Base-by-base conservation (phyloP, 2,113 vertebrate genomes). In the Ceratotherium simum region DNA sequence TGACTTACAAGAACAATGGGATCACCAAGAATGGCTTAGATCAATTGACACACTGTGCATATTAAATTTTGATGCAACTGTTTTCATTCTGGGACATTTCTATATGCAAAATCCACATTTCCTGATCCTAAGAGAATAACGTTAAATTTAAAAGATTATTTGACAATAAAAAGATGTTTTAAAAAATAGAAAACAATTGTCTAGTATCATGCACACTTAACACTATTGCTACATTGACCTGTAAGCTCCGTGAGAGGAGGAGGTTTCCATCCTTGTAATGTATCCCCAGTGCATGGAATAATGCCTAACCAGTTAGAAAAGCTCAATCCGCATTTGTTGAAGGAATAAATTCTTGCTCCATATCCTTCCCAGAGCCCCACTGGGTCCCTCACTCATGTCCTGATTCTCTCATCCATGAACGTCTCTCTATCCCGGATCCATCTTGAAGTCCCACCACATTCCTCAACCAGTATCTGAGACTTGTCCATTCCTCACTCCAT, bases 71-170 rank as follows among this genome's bases (percentile, higher is more conserved):
- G 25, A 65, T 29, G 60, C 3, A 69, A 51, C 31, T 56, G 18
- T 23, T 81, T 95, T 82, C 81, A 42, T 85, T 76, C 46, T 87
- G 54, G n/a, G 10, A 83, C 27, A 79, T 69, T 81, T 90, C 39
- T 92, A 27, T 46, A 20, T 79, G 36, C 10, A 90, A 79, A 29
- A 78, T 62, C 25, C 48, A n/a, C 48, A 83, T 76, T 95, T 75
- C 18, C 8, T 82, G 17, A n/a, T 75, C 29, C 29, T 64, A 75
- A 79, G 25, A 67, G 17, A 20, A 85, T 95, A n/a, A 80, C 36
- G 51, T 90, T 82, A 42, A 58, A 90, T 58, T 95, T 90, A 92
- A 90, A 84, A 93, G 39, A 85, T 56, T 56, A 56, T 58, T 78
- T 84, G 48, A 70, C 8, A 70, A 88, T 62, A 33, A 33, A 89